A percentile compares a stretch with the other conserved stretches of the same genome.
Evolutionary conservation across 1,140 invertebrate species (phyloP).

Genomic region (Heterodera carotae): DNA sequence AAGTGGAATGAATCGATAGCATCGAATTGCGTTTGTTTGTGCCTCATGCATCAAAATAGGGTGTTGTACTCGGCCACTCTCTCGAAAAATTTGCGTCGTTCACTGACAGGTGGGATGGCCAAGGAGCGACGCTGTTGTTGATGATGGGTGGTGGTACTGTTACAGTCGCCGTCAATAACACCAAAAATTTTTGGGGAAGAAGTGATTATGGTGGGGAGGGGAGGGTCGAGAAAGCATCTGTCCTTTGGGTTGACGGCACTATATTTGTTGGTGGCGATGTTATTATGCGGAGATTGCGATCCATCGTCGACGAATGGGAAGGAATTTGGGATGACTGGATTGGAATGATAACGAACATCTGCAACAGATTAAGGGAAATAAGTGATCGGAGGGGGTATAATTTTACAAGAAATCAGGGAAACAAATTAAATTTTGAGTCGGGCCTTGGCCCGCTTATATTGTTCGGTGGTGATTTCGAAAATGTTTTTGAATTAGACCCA

Average conservation of each 20-base stretch:
- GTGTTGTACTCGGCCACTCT: conserved; percentile 54
- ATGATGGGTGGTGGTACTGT: neutral
- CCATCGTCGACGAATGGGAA: neutral
- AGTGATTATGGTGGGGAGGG: conserved; percentile 18
- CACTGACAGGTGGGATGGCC: conserved; percentile 53
- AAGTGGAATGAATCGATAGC: neutral
- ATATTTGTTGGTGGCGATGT: too few species aligned
- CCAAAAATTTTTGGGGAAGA: neutral
- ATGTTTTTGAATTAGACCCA: conserved; percentile 13
- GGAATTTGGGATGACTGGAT: conserved; percentile 55
- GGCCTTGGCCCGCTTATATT: too few species aligned
- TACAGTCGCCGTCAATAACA: conserved; percentile 3
- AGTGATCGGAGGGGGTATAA: too few species aligned
- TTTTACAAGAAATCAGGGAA: too few species aligned
- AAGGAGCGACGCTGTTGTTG: conserved; percentile 40
- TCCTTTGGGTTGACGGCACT: conserved; percentile 26
- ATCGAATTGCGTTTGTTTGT: conserved; percentile 4
- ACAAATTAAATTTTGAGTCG: too few species aligned
- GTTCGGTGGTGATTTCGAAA: conserved; percentile 12
- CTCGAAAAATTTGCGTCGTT: conserved; percentile 62
- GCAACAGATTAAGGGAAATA: conserved; percentile 26
- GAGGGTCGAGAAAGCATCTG: conserved; percentile 6
- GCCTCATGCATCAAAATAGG: conserved; percentile 32
- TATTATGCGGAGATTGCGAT: conserved; percentile 22
- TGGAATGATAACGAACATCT: conserved; percentile 63